Evolutionary conservation across 2,888 invertebrate genomes (phyloP), one percentile per base, ranked within the genome.

Genomic region (Myopa tessellatipennis): DNA sequence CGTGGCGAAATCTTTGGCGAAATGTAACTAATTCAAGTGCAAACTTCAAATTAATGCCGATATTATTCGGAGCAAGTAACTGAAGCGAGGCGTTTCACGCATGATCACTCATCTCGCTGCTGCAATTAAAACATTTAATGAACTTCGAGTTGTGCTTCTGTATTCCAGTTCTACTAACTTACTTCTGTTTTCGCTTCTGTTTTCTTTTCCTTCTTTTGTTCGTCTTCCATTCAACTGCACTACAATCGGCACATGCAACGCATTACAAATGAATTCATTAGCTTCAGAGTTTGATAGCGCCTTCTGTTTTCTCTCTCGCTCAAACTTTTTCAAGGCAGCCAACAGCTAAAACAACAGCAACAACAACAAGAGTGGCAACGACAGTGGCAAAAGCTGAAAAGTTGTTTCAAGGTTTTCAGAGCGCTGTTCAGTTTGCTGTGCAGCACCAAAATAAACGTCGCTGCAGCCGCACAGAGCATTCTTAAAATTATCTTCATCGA

Each of bases 241-340:
- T 55, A 55, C 52, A 55, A n/a, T 55, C 36, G 70, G 70, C 55
- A 61, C 72, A 70, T 70, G 70, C 34, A 50, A 50, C 45, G 70
- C 34, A 18, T 70, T 55, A 26, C 52, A 73, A 73, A 61, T 73
- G 72, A 61, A 61, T 45, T 73, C 60, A 60, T 73, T 73, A 73
- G 58, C 40, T 61, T 40, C 26, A 26, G 10, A 55, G 55, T 55
- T 14, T n/a, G n/a, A n/a, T 6, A n/a, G 10, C 55, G n/a, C 55
- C 10, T 45, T 45, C 45, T 45, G 7, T 45, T 45, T 45, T 45
- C 36, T 65, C 38, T 12, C 55, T 55, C 55, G 16, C 10, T 45
- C 3, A 6, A 45, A 45, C 7, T 45, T 45, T 45, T 45, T 10
- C 45, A 45, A 45, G 45, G 45, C 45, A 45, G 10, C 45, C 45